Conservation (phyloP, 2,113 vertebrate genomes). For the Trichechus manatus region DNA sequence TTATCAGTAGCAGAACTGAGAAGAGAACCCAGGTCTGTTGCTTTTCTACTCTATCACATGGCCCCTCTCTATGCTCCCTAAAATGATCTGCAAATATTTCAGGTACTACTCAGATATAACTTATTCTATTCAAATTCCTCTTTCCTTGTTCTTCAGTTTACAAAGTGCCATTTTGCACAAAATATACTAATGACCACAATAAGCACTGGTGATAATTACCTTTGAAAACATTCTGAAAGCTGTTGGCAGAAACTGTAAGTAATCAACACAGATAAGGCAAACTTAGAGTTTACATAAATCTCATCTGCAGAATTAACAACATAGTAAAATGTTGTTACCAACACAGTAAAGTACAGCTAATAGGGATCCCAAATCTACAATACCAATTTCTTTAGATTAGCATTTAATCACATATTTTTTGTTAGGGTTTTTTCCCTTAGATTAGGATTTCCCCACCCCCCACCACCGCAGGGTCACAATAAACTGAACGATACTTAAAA, state of each 20-base stretch:
- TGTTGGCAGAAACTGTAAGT: neutral
- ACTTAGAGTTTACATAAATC: neutral
- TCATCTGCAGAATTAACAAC: neutral
- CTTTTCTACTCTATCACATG: neutral
- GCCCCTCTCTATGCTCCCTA: neutral
- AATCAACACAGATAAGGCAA: neutral
- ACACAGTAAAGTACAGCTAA: neutral
- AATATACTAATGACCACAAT: neutral
- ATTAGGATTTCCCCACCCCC: neutral
- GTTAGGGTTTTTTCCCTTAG: neutral
- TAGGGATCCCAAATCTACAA: neutral
- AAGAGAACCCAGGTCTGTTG: neutral
- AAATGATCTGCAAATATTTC: neutral
- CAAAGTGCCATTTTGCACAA: slow-evolving; percentile 3
- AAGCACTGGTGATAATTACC: neutral
- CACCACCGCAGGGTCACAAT: neutral
- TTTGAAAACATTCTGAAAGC: slow-evolving; percentile 52
- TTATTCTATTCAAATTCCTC: slow-evolving; percentile 17
- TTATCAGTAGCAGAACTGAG: neutral
- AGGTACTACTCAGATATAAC: neutral
- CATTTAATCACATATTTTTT: neutral
- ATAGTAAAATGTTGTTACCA: slow-evolving; percentile 16
- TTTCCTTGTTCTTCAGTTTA: slow-evolving; percentile 45
- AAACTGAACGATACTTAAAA: neutral
- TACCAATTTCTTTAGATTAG: neutral